Conservation (phyloP, 2,797 vertebrate species). For the Silurus aristotelis region DNA sequence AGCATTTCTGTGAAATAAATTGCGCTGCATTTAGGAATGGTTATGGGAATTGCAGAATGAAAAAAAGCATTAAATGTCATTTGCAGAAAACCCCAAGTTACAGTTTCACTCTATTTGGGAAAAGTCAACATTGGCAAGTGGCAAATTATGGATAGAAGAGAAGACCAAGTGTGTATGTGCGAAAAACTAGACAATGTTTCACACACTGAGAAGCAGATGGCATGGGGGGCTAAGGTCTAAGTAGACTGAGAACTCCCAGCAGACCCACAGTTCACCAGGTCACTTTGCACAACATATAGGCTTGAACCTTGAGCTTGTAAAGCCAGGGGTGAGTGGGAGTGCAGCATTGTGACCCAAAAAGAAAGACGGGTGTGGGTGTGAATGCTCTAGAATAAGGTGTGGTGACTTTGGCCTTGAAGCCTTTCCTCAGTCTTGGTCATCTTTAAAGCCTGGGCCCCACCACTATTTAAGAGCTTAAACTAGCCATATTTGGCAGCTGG, state of each 20-base stretch:
- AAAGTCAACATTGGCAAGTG: conserved; percentile 9
- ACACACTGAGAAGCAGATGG: conserved; percentile 55
- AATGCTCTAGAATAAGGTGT: conserved; percentile 56
- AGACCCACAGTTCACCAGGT: conserved; percentile 47
- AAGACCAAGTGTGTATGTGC: not conserved
- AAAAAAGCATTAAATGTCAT: not conserved
- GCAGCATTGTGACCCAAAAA: conserved; percentile 61
- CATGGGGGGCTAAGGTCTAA: conserved; percentile 12
- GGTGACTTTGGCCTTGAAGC: conserved; percentile 62
- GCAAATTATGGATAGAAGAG: conserved; percentile 11
- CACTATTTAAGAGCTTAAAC: conserved; percentile 58
- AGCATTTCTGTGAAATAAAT: conserved; percentile 1
- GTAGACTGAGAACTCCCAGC: conserved; percentile 36
- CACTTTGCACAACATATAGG: conserved; percentile 48
- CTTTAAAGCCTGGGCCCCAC: conserved; percentile 45
- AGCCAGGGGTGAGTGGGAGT: conserved; percentile 46
- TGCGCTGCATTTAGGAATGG: conserved; percentile 1
- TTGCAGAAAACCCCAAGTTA: not conserved
- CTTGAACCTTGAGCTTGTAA: conserved; percentile 54
- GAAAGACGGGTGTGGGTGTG: conserved; percentile 59
- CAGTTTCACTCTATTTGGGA: not conserved
- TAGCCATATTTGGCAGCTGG: conserved; percentile 60
- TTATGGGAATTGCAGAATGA: not conserved
- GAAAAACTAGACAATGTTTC: conserved; percentile 23
- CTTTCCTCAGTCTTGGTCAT: conserved; percentile 56